Base-by-base conservation (phyloP, 2,888 invertebrate species). In the Drosophila neutralis region DNA sequence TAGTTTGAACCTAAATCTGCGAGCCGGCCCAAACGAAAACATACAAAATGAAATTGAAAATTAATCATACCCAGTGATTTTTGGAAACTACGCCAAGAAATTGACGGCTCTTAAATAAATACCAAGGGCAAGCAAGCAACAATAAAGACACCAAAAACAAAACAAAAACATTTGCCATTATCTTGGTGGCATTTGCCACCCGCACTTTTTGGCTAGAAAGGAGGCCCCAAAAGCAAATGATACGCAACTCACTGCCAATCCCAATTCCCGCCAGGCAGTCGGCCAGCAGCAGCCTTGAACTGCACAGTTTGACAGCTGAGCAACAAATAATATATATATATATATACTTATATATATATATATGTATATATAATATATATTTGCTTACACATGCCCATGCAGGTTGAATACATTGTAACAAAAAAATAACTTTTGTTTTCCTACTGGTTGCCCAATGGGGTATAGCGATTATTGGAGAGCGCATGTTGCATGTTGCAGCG, bases 221-320 rank as follows among this genome's bases (percentile, higher is more conserved):
- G 24, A 56, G 58, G 62, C 78, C 69, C 59, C 64, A 78, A 36
- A 36, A 38, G 57, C 61, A 66, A 61, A 49, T 45, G 63, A 62
- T 60, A 58, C 63, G 36, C 57, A 59, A 52, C 56, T 66, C 70
- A 42, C 49, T 67, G 59, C 63, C 80, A 79, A 77, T 64, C 65
- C 66, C 76, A 78, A 76, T 82, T 73, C 64, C 72, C 82, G 72
- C 70, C 61, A 74, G 77, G 71, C 69, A 60, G 68, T 57, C 69
- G 61, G 65, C 60, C 62, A 61, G 29, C 62, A 31, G 52, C 70
- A 89, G 80, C 90, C 90, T 89, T 87, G 89, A 87, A 82, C 76
- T 78, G 88, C 83, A 72, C 76, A 85, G 85, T 85, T 87, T 89
- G 85, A 87, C 78, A 87, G 85, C 78, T 72, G 79, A 84, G 87